These are phyloP conservation scores for Hafferia zeledoni DNA, from an alignment of 2,797 vertebrate species.

Conservation along the genomic window DNA sequence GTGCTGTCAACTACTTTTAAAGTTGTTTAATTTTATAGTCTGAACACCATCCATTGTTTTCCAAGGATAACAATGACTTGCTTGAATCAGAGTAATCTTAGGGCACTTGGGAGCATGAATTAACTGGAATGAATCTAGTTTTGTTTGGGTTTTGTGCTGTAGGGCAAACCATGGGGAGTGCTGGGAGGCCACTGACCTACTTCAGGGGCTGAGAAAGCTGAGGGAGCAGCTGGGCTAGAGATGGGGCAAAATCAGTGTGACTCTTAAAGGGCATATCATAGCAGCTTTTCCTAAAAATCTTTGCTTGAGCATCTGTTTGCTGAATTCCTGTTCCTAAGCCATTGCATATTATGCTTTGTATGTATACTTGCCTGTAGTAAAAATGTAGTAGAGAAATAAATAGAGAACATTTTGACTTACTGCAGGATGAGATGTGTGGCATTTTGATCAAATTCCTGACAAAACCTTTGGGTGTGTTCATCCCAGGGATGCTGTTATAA, in stretches of 20 bases:
- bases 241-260: background rate
- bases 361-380: background rate
- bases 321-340: background rate
- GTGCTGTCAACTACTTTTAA: slow-evolving; percentile 12
- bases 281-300: background rate
- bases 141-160: background rate
- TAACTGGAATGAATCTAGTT: background rate
- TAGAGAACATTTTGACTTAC: background rate
- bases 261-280: background rate
- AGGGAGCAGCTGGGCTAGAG: background rate
- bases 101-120: background rate
- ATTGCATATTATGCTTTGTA: background rate
- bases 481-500: background rate
- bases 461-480: background rate
- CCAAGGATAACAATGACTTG: background rate
- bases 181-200: background rate
- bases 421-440: background rate
- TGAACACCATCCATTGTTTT: background rate
- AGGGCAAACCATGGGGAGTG: background rate
- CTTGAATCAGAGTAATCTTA: background rate
- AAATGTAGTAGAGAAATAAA: background rate
- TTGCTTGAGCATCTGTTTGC: background rate
- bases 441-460: background rate
- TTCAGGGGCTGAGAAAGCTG: background rate
- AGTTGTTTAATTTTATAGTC: background rate